These are phyloP conservation scores for Parthenolecanium corni DNA, from an alignment of 2,888 invertebrate genomes.

Conservation along the genomic window DNA sequence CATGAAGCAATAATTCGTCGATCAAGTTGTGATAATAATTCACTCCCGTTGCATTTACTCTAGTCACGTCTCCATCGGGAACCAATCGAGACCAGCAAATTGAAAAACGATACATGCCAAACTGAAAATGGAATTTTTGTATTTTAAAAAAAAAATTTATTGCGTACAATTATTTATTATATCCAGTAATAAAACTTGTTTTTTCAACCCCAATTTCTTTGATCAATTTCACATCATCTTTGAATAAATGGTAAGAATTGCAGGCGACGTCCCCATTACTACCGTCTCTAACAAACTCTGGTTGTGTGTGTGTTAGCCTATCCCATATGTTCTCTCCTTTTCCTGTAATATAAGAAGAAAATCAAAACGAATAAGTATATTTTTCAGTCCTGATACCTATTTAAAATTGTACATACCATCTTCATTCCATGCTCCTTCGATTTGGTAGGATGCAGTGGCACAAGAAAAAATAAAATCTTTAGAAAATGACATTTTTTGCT, in stretches of 20 bases:
- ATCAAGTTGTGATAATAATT: slow-evolving; percentile 42
- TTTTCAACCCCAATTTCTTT: slow-evolving; percentile 43
- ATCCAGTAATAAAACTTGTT: background rate
- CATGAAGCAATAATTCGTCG: slow-evolving; percentile 38
- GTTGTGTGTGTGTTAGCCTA: slow-evolving; percentile 46
- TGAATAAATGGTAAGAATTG: slow-evolving; percentile 53
- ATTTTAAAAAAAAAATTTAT: slow-evolving; percentile 4
- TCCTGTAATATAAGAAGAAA: slow-evolving; percentile 38
- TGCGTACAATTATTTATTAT: too few relatives aligned
- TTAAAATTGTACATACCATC: slow-evolving; percentile 38
- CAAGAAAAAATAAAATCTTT: slow-evolving; percentile 49
- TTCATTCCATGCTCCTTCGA: slow-evolving; percentile 44
- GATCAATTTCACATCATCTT: slow-evolving; percentile 49
- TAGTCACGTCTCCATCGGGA: slow-evolving; percentile 37
- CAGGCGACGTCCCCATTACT: slow-evolving; percentile 51
- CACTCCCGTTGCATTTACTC: slow-evolving; percentile 40
- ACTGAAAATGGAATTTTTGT: slow-evolving; percentile 26
- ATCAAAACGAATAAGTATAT: background rate
- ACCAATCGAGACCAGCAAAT: slow-evolving; percentile 42
- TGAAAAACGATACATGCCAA: slow-evolving; percentile 36
- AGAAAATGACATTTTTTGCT: slow-evolving; percentile 39
- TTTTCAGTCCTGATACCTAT: slow-evolving; percentile 28
- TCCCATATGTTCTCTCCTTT: slow-evolving; percentile 60
- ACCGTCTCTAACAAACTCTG: slow-evolving; percentile 45
- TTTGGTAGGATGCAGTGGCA: slow-evolving; percentile 47